A percentile compares a stretch with the other conserved stretches of the same genome.
These are phyloP conservation scores for Acanthornis magna DNA, from an alignment of 2,797 vertebrate genomes.

Conservation along the genomic window DNA sequence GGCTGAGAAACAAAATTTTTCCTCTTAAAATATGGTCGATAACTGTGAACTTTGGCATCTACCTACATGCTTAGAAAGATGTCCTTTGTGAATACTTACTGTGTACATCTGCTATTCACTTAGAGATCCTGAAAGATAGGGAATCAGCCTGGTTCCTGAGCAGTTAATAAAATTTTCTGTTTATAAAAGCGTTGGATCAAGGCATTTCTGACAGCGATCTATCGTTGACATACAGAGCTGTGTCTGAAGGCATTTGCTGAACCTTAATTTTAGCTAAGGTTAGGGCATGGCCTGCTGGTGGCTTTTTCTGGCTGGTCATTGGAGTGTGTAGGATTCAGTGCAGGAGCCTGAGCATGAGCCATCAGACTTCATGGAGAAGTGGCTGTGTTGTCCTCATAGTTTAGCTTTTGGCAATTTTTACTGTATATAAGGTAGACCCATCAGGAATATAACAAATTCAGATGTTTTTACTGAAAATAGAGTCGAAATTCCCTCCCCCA, in stretches of 20 bases:
- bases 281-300: background rate
- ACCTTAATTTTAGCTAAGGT: background rate
- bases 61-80: background rate
- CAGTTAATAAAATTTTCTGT: background rate
- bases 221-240: background rate
- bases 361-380: background rate
- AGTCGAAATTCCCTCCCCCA: background rate
- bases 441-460: background rate
- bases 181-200: background rate
- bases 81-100: background rate
- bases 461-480: background rate
- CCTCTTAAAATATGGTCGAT: background rate
- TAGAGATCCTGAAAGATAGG: background rate
- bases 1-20: background rate
- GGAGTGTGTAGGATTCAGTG: background rate
- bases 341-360: background rate
- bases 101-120: background rate
- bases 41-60: background rate
- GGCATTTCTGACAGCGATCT: background rate
- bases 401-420: background rate
- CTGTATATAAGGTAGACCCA: background rate
- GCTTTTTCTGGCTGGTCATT: background rate
- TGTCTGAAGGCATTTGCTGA: background rate
- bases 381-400: background rate
- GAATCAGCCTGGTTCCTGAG: background rate